Evolutionary conservation across 2,113 vertebrate species (phyloP), one percentile per base, ranked within the genome.

Genomic region (Isichthys henryi): DNA sequence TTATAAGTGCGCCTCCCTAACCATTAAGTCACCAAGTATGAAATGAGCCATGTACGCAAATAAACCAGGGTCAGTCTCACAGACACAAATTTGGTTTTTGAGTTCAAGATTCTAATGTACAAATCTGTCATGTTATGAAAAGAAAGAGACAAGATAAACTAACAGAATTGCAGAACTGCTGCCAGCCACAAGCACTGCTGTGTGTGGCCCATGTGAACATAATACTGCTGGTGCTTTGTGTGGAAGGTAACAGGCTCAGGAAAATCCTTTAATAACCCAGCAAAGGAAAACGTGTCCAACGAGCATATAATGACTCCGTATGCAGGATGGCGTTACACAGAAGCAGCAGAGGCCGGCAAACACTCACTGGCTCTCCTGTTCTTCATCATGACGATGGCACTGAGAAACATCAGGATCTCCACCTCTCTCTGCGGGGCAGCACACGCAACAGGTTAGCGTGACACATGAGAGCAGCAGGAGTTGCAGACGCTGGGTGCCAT

Each of bases 301-400:
- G 6, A 58, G 56, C 56, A 21, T 56, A 56, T 21, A 21, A 56
- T 56, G 5, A 46, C 77, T 82, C 39, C 35, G 77, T 17, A 83
- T 17, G 45, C 45, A 19, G 31, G 62, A 43, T 10, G 23, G 31
- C 46, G 15, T 39, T 31, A 66, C 10, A 3, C 46, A 19, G 1
- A 53, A 53, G 52, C 52, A 82, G 1, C 56, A 52, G 19, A 9
- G 0, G 1, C 50, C 27, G 15, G 39, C 49, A 31, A 77, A 21
- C 1, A 93, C 98, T 99, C 92, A 99, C 98, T 99, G 9, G 98
- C 97, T 92, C 98, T 95, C 21, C 98, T 95, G 95, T 99, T 99
- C 95, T 99, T 99, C 98, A 99, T 98, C 98, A 99, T 99, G 89
- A 99, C 98, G 0, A 99, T 99, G 92, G 98, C 98, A 1, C 98